Evolutionary conservation across 2,888 invertebrate species (phyloP).

Genomic region (Stenodera caucasica): DNA sequence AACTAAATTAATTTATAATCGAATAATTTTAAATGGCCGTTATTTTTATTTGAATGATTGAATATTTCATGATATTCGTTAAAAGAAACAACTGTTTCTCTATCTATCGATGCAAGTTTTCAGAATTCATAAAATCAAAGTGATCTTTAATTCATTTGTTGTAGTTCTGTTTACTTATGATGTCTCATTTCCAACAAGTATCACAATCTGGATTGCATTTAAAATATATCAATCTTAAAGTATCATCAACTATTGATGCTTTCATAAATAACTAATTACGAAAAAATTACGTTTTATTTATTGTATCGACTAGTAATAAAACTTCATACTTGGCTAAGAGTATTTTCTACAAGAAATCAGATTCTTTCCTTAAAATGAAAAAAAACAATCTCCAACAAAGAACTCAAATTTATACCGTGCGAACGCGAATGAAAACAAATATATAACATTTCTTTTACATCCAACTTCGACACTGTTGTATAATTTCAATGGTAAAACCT

Average conservation of each 20-base stretch:
- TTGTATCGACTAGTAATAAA: conserved; percentile 41
- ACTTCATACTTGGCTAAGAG: conserved; percentile 25
- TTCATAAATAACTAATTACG: conserved; percentile 39
- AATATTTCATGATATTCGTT: conserved; percentile 7
- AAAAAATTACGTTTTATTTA: conserved; percentile 43
- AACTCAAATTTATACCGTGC: conserved; percentile 51
- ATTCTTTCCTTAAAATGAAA: neutral
- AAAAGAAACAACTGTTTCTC: conserved; percentile 13
- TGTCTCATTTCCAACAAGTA: conserved; percentile 34
- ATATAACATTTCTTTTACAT: conserved; percentile 49
- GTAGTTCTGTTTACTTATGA: conserved; percentile 26
- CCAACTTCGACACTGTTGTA: conserved; percentile 44
- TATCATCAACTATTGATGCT: conserved; percentile 44
- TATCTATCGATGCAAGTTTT: neutral
- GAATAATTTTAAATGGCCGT: no score
- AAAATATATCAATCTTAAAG: conserved; percentile 26
- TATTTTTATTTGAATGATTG: neutral
- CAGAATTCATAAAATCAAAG: conserved; percentile 6
- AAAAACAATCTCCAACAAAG: conserved; percentile 25
- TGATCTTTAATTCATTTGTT: conserved; percentile 34
- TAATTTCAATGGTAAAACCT: conserved; percentile 47
- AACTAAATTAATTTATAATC: no score
- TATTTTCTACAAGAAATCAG: neutral
- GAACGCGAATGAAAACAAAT: conserved; percentile 51
- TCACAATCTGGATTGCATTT: conserved; percentile 27